Percentiles rank a stretch among this genome's conserved stretches.
Conservation (phyloP, 2,797 vertebrate genomes). For the Acropternis orthonyx region DNA sequence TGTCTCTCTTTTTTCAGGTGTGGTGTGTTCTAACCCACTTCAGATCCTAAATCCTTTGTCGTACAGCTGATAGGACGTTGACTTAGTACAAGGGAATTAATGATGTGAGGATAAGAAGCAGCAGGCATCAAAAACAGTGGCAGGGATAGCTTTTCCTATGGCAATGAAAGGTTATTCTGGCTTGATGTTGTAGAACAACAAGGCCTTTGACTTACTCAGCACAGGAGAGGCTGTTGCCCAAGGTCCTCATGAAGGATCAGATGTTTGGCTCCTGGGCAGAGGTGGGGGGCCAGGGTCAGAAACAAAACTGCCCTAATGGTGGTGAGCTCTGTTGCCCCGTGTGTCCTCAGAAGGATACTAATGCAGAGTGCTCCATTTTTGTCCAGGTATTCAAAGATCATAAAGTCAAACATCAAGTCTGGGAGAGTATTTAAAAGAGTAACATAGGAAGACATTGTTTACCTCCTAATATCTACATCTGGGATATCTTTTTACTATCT, state of each 20-base stretch:
- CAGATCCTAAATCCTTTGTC: neutral
- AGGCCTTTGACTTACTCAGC: neutral
- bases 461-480: neutral
- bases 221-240: neutral
- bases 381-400: neutral
- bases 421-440: neutral
- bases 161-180: neutral
- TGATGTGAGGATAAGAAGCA: neutral
- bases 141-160: neutral
- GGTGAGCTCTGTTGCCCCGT: neutral
- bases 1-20: fast-evolving
- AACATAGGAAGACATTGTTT: neutral
- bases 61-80: neutral
- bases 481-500: neutral
- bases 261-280: neutral
- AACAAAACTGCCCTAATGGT: fast-evolving
- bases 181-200: neutral
- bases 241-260: neutral
- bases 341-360: neutral
- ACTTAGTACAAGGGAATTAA: neutral
- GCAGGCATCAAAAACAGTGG: neutral
- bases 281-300: neutral
- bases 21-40: neutral
- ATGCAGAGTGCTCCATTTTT: neutral
- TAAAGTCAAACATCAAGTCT: neutral